These are phyloP conservation scores for Athalia rosae DNA, from an alignment of 2,888 invertebrate genomes.

Conservation along the genomic window DNA sequence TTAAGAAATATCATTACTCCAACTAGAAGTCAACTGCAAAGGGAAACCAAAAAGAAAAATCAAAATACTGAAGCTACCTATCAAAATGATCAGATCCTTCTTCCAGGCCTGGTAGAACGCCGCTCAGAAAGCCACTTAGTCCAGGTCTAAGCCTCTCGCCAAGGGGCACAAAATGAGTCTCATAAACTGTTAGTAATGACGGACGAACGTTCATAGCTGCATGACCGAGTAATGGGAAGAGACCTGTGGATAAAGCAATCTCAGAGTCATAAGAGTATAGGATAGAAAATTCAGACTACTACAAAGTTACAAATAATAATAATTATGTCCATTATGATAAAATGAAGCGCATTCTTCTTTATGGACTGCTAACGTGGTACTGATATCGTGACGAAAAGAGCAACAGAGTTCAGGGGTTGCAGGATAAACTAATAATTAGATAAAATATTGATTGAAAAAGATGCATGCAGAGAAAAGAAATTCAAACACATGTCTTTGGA, in stretches of 20 bases:
- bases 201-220: constrained; percentile 94
- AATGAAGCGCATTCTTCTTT: neutral
- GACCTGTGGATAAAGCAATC: constrained; percentile 75
- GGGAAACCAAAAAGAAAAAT: neutral
- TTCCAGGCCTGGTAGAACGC: constrained; percentile 90
- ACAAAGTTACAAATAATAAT: neutral
- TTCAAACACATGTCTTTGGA: neutral
- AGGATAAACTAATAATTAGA: constrained; percentile 16
- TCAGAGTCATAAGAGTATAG: neutral
- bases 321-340: neutral
- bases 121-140: constrained; percentile 90
- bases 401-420: constrained; percentile 23
- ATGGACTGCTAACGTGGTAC: neutral
- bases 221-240: constrained; percentile 91
- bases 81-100: constrained; percentile 90
- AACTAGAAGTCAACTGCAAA: neutral
- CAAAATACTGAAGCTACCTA: constrained; percentile 73
- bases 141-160: constrained; percentile 86
- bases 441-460: constrained; percentile 26
- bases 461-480: neutral
- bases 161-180: constrained; percentile 90
- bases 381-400: neutral
- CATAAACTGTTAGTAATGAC: constrained; percentile 87
- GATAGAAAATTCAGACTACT: neutral
- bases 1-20: neutral